phyloP scores from a whole-genome alignment of 2,888 invertebrate species.

The Horisme vitalbata region DNA sequence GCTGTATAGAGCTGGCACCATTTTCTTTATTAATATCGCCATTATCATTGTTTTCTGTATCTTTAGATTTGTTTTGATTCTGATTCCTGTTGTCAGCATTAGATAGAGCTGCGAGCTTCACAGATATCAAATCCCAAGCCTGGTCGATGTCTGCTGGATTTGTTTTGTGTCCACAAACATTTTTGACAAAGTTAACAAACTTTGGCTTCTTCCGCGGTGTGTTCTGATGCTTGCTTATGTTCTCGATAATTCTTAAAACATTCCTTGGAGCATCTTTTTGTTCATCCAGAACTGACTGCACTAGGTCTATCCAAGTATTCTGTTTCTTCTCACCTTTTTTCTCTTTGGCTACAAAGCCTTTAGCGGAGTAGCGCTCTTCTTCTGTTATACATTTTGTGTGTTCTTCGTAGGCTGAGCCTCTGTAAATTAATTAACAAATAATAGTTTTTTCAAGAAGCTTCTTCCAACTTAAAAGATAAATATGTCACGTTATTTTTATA shows the following conservation, averaged over 20 bases:
- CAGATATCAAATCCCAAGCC: constrained; percentile 86
- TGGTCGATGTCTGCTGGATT: constrained; percentile 83
- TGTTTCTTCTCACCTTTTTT: constrained; percentile 95
- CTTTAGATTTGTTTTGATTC: constrained; percentile 38
- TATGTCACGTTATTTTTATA: too few relatives aligned
- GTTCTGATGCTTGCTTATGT: constrained; percentile 88
- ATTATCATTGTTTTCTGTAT: constrained; percentile 24
- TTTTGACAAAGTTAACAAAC: constrained; percentile 90
- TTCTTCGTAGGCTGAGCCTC: constrained; percentile 88
- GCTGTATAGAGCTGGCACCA: too few relatives aligned
- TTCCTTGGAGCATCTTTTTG: constrained; percentile 79
- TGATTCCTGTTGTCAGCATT: constrained; percentile 51
- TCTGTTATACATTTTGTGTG: constrained; percentile 95
- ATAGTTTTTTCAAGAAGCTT: too few relatives aligned
- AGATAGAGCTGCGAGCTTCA: constrained; percentile 79
- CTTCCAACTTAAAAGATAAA: too few relatives aligned
- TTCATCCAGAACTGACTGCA: constrained; percentile 85
- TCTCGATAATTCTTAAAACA: constrained; percentile 85
- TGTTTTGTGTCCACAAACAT: constrained; percentile 82
- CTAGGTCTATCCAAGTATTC: constrained; percentile 90
- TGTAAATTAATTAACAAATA: constrained; percentile 55
- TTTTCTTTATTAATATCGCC: constrained; percentile 22
- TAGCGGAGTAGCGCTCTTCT: constrained; percentile 94
- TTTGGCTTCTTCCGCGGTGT: constrained; percentile 93
- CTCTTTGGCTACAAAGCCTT: constrained; percentile 88